These are phyloP conservation scores for Corbicula japonica DNA, from an alignment of 2,888 invertebrate species.

Conservation along the genomic window DNA sequence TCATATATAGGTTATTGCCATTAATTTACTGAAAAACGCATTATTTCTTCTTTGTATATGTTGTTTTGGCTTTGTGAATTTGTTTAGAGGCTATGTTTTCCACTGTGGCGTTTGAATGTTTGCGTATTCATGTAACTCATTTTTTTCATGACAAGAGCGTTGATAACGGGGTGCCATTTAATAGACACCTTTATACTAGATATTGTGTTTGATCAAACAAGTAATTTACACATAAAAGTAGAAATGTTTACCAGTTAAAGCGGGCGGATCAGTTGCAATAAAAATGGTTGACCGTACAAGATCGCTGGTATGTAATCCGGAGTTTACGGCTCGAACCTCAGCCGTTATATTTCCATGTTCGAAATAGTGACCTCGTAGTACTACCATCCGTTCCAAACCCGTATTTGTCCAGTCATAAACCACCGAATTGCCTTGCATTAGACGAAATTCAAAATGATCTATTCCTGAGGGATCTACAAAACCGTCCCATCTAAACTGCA, in stretches of 20 bases:
- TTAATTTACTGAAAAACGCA: too few species aligned
- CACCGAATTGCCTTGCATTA: not conserved
- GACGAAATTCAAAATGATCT: not conserved
- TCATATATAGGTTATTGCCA: too few species aligned
- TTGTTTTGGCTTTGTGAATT: too few species aligned
- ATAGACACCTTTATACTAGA: too few species aligned
- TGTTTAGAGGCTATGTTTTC: not conserved
- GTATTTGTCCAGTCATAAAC: slow-evolving; percentile 9
- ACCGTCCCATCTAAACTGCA: not conserved
- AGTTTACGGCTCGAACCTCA: slow-evolving; percentile 3
- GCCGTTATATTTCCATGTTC: not conserved
- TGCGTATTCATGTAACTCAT: not conserved
- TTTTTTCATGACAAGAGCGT: not conserved
- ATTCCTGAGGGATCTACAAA: slow-evolving; percentile 6
- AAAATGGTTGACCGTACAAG: not conserved
- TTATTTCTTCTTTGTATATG: too few species aligned
- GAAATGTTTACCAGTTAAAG: not conserved
- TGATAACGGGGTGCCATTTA: not conserved
- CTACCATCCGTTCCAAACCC: not conserved
- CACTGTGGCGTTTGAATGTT: not conserved
- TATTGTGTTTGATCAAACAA: not conserved
- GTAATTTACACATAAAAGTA: not conserved
- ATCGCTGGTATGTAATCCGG: slow-evolving; percentile 6
- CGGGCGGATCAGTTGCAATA: not conserved
- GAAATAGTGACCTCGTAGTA: not conserved